phyloP scores from a whole-genome alignment of 2,797 vertebrate species.

The Syndactyla subalaris region DNA sequence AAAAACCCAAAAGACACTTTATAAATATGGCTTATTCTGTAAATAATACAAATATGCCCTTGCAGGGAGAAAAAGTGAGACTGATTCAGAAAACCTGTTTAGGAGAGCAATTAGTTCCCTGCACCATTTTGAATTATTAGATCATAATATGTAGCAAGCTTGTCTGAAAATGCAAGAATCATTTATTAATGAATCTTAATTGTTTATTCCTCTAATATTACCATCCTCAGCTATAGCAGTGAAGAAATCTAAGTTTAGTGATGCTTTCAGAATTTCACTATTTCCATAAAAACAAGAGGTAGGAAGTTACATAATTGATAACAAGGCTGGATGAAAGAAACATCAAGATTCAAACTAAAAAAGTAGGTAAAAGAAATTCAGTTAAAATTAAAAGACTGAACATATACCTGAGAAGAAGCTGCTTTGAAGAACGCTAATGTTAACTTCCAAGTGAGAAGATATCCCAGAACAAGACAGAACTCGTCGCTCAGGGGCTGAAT shows the following conservation, averaged over 20 bases:
- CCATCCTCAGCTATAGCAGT: neutral
- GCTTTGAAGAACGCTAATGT: conserved; percentile 94
- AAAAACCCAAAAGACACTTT: neutral
- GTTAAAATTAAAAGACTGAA: neutral
- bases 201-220: neutral
- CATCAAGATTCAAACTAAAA: neutral
- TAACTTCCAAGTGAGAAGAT: conserved; percentile 96
- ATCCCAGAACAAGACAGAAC: conserved; percentile 92
- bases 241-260: neutral
- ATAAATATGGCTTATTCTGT: neutral
- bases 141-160: neutral
- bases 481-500: conserved; percentile 90
- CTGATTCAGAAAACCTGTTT: neutral
- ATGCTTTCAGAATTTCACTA: neutral
- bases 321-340: neutral
- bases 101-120: neutral
- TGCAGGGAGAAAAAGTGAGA: neutral
- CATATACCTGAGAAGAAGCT: conserved; percentile 90
- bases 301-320: neutral
- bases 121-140: neutral
- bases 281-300: neutral
- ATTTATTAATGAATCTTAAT: neutral
- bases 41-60: neutral
- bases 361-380: neutral
- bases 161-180: neutral